Conservation (phyloP, 2,888 invertebrate species). For the Nemotelus nigrinus region DNA sequence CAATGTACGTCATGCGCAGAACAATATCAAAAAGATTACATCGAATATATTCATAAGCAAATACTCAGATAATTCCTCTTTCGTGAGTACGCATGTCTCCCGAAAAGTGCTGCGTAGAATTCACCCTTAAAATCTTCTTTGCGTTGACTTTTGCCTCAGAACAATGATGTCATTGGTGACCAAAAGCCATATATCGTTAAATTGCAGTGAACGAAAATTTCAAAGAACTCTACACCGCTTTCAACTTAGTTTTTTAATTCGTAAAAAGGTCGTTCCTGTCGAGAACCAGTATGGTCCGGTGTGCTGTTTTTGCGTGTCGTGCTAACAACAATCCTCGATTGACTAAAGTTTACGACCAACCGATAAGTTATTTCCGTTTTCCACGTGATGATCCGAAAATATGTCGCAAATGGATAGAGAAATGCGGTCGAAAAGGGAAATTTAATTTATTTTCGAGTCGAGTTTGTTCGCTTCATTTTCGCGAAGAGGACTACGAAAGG, state of each 20-base stretch:
- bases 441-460: slow-evolving; percentile 13
- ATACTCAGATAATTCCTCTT: too few species aligned
- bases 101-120: too few species aligned
- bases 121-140: too few species aligned
- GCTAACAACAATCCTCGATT: neutral
- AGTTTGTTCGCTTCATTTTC: slow-evolving; percentile 17
- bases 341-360: neutral
- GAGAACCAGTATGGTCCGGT: slow-evolving; percentile 4
- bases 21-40: too few species aligned
- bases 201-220: neutral
- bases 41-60: too few species aligned
- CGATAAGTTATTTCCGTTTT: slow-evolving; percentile 29
- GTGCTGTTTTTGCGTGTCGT: slow-evolving; percentile 17
- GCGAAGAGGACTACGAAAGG: slow-evolving; percentile 11
- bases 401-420: slow-evolving; percentile 9
- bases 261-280: too few species aligned
- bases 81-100: too few species aligned
- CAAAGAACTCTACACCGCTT: too few species aligned
- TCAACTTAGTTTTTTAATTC: too few species aligned
- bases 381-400: slow-evolving; percentile 7
- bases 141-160: too few species aligned
- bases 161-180: slow-evolving; percentile 20
- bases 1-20: too few species aligned
- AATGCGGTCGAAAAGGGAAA: slow-evolving; percentile 15
- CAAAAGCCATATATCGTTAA: neutral